A percentile compares a stretch with the other conserved stretches of the same genome.
These are phyloP conservation scores for Zosterops japonicus DNA, from an alignment of 2,113 vertebrate genomes.

Conservation along the genomic window DNA sequence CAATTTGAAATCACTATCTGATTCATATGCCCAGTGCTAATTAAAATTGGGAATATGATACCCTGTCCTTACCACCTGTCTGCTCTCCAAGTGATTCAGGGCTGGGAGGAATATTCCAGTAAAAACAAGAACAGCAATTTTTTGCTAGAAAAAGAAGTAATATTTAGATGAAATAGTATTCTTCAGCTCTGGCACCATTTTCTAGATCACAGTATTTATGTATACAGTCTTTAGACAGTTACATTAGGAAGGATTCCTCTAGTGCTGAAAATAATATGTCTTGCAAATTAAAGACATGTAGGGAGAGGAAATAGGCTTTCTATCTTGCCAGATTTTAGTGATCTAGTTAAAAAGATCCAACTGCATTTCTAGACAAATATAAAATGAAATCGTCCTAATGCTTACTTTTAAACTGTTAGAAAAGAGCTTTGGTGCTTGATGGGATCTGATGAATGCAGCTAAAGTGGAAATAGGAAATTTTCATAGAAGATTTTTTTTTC, in stretches of 20 bases:
- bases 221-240: not conserved
- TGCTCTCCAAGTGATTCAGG: not conserved
- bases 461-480: not conserved
- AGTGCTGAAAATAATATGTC: not conserved
- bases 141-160: not conserved
- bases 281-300: not conserved
- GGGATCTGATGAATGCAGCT: not conserved
- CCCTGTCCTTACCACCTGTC: not conserved
- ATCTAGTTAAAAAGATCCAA: not conserved
- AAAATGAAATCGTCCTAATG: not conserved
- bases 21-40: not conserved
- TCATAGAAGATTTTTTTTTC: not conserved
- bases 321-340: not conserved
- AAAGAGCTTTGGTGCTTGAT: not conserved
- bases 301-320: not conserved
- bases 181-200: not conserved
- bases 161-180: not conserved
- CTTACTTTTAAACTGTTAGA: not conserved
- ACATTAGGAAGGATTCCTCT: not conserved
- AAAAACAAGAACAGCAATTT: not conserved
- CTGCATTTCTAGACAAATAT: not conserved
- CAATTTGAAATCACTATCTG: not conserved
- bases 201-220: not conserved
- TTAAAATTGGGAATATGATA: not conserved
- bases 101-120: not conserved